Percentiles rank a stretch among this genome's conserved stretches.
phyloP scores from a whole-genome alignment of 2,888 invertebrate species.

The Teinopalpus imperialis region DNA sequence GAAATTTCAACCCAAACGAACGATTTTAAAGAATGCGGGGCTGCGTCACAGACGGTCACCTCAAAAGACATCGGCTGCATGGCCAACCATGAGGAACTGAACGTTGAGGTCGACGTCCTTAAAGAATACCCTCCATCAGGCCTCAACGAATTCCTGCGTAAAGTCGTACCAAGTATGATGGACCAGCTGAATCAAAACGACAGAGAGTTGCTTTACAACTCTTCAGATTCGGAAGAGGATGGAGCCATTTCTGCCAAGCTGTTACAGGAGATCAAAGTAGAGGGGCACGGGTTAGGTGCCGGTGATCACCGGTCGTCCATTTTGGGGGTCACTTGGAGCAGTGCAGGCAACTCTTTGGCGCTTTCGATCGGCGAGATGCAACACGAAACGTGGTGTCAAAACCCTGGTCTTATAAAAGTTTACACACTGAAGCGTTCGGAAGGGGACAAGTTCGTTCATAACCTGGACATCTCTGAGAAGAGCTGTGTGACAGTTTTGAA shows the following conservation, averaged over 20 bases:
- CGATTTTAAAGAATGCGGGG: constrained; percentile 47
- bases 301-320: constrained; percentile 57
- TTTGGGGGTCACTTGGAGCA: constrained; percentile 59
- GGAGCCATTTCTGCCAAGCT: constrained; percentile 51
- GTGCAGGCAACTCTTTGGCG: constrained; percentile 61
- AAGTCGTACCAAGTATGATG: constrained; percentile 61
- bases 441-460: constrained; percentile 67
- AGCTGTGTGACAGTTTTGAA: constrained; percentile 59
- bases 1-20: constrained; percentile 56
- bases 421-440: constrained; percentile 61
- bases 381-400: constrained; percentile 66
- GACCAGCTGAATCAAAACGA: constrained; percentile 61
- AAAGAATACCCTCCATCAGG: constrained; percentile 57
- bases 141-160: constrained; percentile 60
- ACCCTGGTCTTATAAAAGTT: constrained; percentile 58
- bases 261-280: constrained; percentile 54
- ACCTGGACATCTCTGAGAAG: constrained; percentile 58
- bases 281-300: constrained; percentile 43
- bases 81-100: constrained; percentile 48
- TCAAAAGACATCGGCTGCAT: constrained; percentile 48
- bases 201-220: constrained; percentile 42
- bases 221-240: constrained; percentile 69
- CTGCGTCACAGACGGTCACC: constrained; percentile 49
- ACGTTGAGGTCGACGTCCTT: constrained; percentile 42
- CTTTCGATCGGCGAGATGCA: constrained; percentile 55